A percentile compares a stretch with the other conserved stretches of the same genome.
These are phyloP conservation scores for Siderastrea siderea DNA, from an alignment of 92 coral and sea anemone species.

Conservation along the genomic window DNA sequence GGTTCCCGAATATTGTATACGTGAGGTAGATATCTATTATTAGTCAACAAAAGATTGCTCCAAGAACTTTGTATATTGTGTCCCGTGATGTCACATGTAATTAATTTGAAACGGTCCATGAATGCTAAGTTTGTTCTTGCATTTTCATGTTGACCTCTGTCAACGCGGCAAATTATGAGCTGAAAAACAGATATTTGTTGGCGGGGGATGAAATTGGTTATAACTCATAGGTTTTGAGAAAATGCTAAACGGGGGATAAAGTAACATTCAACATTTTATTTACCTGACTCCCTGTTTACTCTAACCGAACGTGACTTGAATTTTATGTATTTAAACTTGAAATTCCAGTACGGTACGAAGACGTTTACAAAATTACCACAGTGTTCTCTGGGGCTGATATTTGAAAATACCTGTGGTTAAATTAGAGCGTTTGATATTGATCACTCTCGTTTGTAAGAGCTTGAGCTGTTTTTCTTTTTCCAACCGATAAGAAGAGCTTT, in stretches of 20 bases:
- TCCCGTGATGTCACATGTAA: not conserved
- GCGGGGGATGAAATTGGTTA: not conserved
- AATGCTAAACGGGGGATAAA: not conserved
- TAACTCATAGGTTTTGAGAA: not conserved
- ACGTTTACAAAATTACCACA: conserved; percentile 31
- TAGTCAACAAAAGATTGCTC: not conserved
- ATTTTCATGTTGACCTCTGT: conserved; percentile 5
- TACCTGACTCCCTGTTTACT: not conserved
- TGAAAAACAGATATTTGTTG: conserved; percentile 23
- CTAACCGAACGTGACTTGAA: conserved; percentile 18
- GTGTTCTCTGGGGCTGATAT: conserved; percentile 27
- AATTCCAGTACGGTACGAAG: conserved; percentile 11
- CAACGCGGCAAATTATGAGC: not conserved
- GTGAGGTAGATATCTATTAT: not conserved
- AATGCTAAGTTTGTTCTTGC: not conserved
- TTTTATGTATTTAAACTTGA: not conserved
- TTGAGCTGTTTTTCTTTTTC: not conserved
- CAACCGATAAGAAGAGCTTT: not conserved
- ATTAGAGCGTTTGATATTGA: conserved; percentile 24
- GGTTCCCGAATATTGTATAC: not conserved
- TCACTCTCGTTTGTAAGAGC: not conserved
- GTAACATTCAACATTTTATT: not conserved
- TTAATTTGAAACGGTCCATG: conserved; percentile 6
- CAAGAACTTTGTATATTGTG: conserved; percentile 15
- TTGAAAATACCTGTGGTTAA: conserved; percentile 26